Evolutionary conservation across 2,797 vertebrate species (phyloP), one percentile per base, ranked within the genome.

Genomic region (Sparus aurata): DNA sequence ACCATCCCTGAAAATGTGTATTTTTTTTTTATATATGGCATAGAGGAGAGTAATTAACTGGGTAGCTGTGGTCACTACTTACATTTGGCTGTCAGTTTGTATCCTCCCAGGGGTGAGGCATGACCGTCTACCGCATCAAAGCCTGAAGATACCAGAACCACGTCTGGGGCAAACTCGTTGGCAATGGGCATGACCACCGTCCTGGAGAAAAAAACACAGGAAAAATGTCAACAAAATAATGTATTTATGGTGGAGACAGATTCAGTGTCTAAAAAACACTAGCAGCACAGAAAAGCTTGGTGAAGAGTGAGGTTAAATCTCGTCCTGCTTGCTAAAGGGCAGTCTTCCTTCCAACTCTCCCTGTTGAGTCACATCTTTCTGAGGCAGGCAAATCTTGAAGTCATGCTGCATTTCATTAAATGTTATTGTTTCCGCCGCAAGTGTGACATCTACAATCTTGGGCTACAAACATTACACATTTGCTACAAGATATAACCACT

Each of bases 141-240:
- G 75, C 98, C 98, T 0, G 98, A 98, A 0, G 98, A 99, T 25
- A 99, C 98, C 93, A 99, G 95, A 86, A 99, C 97, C 79, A 99
- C 92, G 1, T 99, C 98, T 0, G 98, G 98, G 66, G 96, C 95
- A 63, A 99, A 99, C 92, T 99, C 97, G 0, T 95, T 97, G 78
- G 98, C 98, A 7, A 99, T 97, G 0, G 98, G 98, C 97, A 99
- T 98, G 77, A 99, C 97, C 82, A 99, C 96, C 1, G 96, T 97
- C 86, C 98, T 99, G 79, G 4, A 77, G 50, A 5, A 50, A 63
- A 2, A 45, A 61, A 82, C 22, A 34, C 22, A 34, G 73, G 27
- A 46, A 67, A 1, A 75, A 54, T 1, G 12, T 57, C 54, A 76
- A 62, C 57, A 68, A 62, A 52, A 46, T 5, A 45, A 38, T 62